phyloP scores from a whole-genome alignment of 2,113 vertebrate genomes.

The Hystrix brachyura region DNA sequence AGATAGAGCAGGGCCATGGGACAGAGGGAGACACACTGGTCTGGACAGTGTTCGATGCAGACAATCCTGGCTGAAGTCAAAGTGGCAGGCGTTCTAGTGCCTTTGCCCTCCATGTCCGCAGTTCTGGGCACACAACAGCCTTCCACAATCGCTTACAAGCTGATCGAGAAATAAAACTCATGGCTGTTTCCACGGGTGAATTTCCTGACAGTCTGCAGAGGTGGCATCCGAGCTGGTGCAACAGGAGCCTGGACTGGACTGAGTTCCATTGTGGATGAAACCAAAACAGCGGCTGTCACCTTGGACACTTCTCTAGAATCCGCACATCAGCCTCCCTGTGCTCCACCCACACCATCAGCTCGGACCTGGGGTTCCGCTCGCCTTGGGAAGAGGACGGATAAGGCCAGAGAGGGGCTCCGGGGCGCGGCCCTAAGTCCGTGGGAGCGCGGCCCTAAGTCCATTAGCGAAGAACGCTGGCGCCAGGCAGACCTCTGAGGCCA shows the following conservation, averaged over 20 bases:
- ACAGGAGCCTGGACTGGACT: neutral
- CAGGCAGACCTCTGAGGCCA: constrained; percentile 49
- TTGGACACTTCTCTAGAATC: neutral
- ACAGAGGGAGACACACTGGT: neutral
- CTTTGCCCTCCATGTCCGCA: rapidly evolving
- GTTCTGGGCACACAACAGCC: rapidly evolving
- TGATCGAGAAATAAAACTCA: neutral
- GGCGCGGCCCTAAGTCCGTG: neutral
- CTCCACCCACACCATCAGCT: neutral
- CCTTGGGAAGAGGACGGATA: neutral
- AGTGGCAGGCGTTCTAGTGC: rapidly evolving
- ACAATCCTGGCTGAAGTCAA: rapidly evolving
- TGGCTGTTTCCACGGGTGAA: rapidly evolving
- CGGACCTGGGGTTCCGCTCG: neutral
- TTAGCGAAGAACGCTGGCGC: constrained; percentile 49
- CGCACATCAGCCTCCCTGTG: rapidly evolving
- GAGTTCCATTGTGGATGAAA: neutral
- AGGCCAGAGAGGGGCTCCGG: neutral
- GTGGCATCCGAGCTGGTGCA: neutral
- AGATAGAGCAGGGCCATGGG: neutral
- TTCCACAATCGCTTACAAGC: neutral
- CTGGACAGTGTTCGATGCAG: neutral
- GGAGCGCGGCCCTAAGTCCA: neutral
- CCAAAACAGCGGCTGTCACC: neutral
- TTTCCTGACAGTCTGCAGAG: neutral